Evolutionary conservation across 2,797 vertebrate species (phyloP).

Genomic region (Centropyge bicolor): DNA sequence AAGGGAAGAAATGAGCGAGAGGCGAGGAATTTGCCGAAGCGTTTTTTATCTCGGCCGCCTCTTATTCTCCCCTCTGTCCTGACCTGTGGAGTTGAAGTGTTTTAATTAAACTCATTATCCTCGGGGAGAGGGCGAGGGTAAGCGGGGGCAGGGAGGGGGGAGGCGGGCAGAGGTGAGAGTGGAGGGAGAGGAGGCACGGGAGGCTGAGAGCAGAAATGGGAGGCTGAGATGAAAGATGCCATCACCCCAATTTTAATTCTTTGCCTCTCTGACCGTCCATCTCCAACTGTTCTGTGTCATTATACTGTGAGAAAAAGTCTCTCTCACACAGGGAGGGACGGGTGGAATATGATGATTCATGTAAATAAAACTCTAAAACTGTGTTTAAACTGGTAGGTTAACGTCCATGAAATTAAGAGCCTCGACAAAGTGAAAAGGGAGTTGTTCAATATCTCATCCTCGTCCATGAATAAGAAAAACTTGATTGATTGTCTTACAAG

Average conservation of each 20-base stretch:
- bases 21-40: conserved; percentile 20
- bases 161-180: conserved; percentile 28
- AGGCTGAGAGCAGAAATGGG: conserved; percentile 9
- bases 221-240: conserved; percentile 14
- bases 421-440: not conserved
- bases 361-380: not conserved
- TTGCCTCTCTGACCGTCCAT: not conserved
- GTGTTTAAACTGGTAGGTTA: not conserved
- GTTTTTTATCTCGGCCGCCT: conserved; percentile 36
- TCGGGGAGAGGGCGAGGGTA: conserved; percentile 27
- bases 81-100: conserved; percentile 51
- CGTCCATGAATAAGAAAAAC: too few species aligned
- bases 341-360: conserved; percentile 6
- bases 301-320: not conserved
- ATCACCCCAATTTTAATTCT: conserved; percentile 9
- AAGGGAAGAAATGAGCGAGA: conserved; percentile 24
- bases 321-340: not conserved
- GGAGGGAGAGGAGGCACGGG: not conserved
- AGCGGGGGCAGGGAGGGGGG: conserved; percentile 29
- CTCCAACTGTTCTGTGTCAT: not conserved
- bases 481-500: too few species aligned
- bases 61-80: conserved; percentile 31
- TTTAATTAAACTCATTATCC: conserved; percentile 72
- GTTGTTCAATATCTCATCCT: too few species aligned
- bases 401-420: not conserved